Percentiles rank a stretch among this genome's conserved stretches.
Evolutionary conservation across 2,797 vertebrate species (phyloP).

Genomic region (Ctenopoma kingsleyae): DNA sequence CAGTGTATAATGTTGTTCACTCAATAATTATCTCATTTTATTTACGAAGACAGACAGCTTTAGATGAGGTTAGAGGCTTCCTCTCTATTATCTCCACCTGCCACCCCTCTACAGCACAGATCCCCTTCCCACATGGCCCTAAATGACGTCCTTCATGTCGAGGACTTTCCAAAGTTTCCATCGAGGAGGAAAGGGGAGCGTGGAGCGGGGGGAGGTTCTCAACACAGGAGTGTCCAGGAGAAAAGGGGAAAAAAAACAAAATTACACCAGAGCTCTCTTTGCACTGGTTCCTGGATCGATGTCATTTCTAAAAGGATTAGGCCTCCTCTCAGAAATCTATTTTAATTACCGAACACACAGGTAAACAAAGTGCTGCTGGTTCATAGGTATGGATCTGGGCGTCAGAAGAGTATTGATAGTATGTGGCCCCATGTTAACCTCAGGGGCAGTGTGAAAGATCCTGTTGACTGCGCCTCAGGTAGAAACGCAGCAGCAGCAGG

Average conservation of each 20-base stretch:
- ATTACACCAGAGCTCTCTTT: conserved; percentile 46
- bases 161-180: conserved; percentile 77
- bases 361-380: conserved; percentile 78
- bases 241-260: conserved; percentile 17
- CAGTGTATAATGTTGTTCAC: conserved; percentile 79
- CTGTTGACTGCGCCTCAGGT: conserved; percentile 48
- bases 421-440: conserved; percentile 75
- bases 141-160: conserved; percentile 75
- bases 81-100: conserved; percentile 78
- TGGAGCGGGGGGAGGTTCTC: conserved; percentile 4
- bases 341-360: conserved; percentile 82
- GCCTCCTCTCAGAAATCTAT: conserved; percentile 79
- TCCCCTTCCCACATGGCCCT: conserved; percentile 26
- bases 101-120: conserved; percentile 30
- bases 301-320: conserved; percentile 82
- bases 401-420: conserved; percentile 71
- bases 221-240: conserved; percentile 14
- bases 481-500: conserved; percentile 10
- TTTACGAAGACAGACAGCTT: conserved; percentile 83
- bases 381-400: conserved; percentile 73
- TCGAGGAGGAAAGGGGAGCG: conserved; percentile 21
- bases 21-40: conserved; percentile 88
- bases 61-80: conserved; percentile 79
- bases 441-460: conserved; percentile 45
- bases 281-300: conserved; percentile 69